These are phyloP conservation scores for Dinoponera quadriceps DNA, from an alignment of 1,140 invertebrate species.

Conservation along the genomic window DNA sequence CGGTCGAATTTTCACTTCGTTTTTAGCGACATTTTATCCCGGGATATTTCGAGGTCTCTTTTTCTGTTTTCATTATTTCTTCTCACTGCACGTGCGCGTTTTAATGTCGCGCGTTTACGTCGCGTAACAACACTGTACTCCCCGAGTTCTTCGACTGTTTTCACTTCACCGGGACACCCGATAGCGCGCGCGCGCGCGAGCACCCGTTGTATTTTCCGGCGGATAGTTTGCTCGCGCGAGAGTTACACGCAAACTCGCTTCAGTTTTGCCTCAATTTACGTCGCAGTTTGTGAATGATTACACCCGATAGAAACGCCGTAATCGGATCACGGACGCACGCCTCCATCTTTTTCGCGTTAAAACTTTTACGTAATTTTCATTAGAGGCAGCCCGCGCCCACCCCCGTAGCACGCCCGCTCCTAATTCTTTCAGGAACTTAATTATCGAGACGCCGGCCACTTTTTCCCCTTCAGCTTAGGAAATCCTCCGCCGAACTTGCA, in stretches of 20 bases:
- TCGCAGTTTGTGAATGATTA: constrained; percentile 57
- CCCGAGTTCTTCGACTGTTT: neutral
- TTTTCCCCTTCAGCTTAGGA: constrained; percentile 34
- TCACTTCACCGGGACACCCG: neutral
- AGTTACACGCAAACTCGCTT: constrained; percentile 46
- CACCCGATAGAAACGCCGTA: constrained; percentile 47
- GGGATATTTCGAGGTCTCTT: no score
- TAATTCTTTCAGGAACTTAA: constrained; percentile 55
- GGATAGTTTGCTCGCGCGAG: constrained; percentile 18
- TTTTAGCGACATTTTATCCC: no score
- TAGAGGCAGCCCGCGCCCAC: neutral
- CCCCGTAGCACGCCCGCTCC: constrained; percentile 1
- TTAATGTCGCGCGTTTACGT: no score
- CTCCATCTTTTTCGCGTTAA: constrained; percentile 57
- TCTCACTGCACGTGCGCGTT: no score
- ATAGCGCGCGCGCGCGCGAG: neutral
- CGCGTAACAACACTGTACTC: no score
- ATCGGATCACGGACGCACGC: constrained; percentile 39
- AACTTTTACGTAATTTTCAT: constrained; percentile 59
- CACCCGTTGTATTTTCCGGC: neutral
- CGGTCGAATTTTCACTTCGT: no score
- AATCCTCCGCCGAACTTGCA: constrained; percentile 20
- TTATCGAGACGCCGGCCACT: constrained; percentile 45
- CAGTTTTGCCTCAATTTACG: constrained; percentile 57
- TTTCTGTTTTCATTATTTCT: no score